phyloP scores from a whole-genome alignment of 1,140 invertebrate genomes.

The Adoxophyes honmai region DNA sequence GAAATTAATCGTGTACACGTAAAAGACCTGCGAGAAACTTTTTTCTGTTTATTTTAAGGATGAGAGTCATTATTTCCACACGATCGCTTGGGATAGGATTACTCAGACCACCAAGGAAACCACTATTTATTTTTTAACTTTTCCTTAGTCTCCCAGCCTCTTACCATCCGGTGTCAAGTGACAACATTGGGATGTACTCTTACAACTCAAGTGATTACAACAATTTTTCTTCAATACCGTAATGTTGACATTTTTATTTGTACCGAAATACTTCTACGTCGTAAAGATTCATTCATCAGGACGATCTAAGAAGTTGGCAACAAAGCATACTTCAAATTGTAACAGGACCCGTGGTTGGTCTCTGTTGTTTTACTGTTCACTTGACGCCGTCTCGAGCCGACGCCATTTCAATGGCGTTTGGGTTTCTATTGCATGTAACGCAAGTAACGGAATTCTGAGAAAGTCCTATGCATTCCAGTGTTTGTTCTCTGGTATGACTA shows the following conservation, averaged over 20 bases:
- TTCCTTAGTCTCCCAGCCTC: slow-evolving; percentile 9
- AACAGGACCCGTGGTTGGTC: slow-evolving; percentile 1
- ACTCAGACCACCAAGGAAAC: slow-evolving; percentile 29
- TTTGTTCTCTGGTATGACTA: too few species aligned
- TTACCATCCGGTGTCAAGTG: slow-evolving; percentile 34
- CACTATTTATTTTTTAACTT: slow-evolving; percentile 18
- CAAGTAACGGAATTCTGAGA: too few species aligned
- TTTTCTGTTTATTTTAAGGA: slow-evolving; percentile 17
- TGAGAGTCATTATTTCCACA: slow-evolving; percentile 28
- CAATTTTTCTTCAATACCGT: background rate
- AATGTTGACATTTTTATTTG: background rate
- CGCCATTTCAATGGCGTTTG: slow-evolving; percentile 5
- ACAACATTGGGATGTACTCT: slow-evolving; percentile 2
- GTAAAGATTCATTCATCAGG: background rate
- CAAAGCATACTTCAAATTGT: slow-evolving; percentile 3
- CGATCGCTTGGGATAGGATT: slow-evolving; percentile 25
- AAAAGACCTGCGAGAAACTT: background rate
- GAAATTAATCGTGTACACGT: background rate
- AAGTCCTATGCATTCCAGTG: too few species aligned
- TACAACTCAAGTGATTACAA: background rate
- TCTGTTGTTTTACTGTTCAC: slow-evolving; percentile 1
- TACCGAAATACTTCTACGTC: background rate
- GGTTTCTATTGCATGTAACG: slow-evolving; percentile 2
- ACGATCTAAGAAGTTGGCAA: background rate
- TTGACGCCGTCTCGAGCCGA: background rate